Percentiles rank a stretch among this genome's conserved stretches.
Conservation (phyloP, 2,888 invertebrate genomes). For the Rhimphoctona megacephalus region DNA sequence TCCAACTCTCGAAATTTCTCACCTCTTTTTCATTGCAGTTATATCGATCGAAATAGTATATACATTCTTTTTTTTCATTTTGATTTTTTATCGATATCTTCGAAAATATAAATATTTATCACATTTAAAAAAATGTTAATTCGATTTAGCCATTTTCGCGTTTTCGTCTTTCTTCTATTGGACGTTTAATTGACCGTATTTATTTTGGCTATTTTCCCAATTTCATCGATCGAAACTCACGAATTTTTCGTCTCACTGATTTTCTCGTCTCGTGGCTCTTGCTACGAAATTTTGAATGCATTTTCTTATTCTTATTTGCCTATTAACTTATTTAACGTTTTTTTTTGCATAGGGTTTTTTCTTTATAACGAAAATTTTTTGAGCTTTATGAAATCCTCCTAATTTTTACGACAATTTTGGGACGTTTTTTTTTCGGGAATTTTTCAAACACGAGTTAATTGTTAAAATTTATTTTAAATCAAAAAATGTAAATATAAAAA, state of each 20-base stretch:
- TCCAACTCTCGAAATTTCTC: neutral
- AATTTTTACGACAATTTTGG: neutral
- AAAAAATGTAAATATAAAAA: too few species aligned
- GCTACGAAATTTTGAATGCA: neutral
- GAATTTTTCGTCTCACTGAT: neutral
- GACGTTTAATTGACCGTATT: neutral
- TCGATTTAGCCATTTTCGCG: neutral
- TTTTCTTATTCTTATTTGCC: neutral
- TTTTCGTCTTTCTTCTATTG: neutral
- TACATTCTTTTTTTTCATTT: neutral
- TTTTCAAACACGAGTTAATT: neutral
- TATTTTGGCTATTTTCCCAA: conserved; percentile 9
- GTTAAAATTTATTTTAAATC: neutral
- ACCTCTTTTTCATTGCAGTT: neutral
- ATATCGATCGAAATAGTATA: neutral
- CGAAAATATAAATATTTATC: neutral
- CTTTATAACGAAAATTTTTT: neutral
- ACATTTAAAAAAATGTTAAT: neutral
- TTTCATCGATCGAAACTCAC: neutral
- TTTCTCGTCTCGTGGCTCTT: neutral
- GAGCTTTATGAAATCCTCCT: neutral
- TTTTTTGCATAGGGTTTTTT: neutral
- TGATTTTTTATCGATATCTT: neutral
- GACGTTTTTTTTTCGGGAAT: neutral
- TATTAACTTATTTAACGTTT: neutral